A percentile compares a stretch with the other conserved stretches of the same genome.
phyloP scores from a whole-genome alignment of 2,113 vertebrate species.

The Heterotilapia buettikoferi region DNA sequence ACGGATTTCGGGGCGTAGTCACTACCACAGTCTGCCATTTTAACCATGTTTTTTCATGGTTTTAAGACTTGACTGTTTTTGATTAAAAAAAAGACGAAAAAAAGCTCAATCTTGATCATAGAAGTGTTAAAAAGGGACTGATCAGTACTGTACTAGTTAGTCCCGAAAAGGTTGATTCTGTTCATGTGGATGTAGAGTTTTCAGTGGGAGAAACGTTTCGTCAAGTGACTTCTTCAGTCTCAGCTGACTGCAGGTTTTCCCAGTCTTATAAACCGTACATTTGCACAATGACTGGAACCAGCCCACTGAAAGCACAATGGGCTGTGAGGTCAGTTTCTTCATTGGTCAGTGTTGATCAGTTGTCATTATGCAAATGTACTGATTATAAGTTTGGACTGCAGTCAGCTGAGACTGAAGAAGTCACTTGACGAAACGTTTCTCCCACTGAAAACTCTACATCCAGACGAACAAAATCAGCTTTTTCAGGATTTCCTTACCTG shows the following conservation, averaged over 20 bases:
- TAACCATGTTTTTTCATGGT: not conserved
- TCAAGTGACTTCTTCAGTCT: not conserved
- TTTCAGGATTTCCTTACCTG: not conserved
- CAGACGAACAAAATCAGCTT: not conserved
- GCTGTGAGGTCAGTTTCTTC: not conserved
- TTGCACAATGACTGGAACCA: not conserved
- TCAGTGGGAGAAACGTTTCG: accelerated
- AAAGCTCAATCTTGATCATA: not conserved
- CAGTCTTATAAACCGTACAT: not conserved
- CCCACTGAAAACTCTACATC: not conserved
- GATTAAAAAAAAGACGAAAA: not conserved
- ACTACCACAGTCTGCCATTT: not conserved
- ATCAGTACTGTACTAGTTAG: not conserved
- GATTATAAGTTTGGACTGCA: not conserved
- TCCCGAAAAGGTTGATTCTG: not conserved
- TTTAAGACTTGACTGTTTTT: not conserved
- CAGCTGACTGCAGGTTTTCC: not conserved
- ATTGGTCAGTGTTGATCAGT: not conserved
- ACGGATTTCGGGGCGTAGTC: too few species aligned
- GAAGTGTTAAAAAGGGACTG: not conserved
- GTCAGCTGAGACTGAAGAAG: not conserved
- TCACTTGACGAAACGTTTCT: accelerated
- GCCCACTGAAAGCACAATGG: not conserved
- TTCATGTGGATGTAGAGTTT: not conserved
- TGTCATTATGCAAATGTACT: not conserved